Evolutionary conservation across 2,888 invertebrate genomes (phyloP), one percentile per base, ranked within the genome.

Genomic region (Labia minor): DNA sequence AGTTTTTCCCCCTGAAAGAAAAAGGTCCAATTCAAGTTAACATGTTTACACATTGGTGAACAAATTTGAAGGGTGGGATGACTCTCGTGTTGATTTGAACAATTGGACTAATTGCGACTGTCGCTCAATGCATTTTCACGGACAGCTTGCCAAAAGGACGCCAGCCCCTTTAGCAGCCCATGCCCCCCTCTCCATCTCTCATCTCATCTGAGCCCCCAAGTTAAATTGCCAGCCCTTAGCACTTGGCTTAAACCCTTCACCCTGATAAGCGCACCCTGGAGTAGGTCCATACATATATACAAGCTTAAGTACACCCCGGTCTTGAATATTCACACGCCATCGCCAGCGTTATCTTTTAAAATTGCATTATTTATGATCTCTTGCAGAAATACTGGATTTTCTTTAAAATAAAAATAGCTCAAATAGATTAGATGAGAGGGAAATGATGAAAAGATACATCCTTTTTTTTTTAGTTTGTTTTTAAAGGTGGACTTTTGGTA

Each of bases 191-290:
- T 49, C 49, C 49, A 49, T 49, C 49, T 49, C 49, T 49, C 49
- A 49, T 49, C 49, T 49, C 49, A 49, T 49, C 49, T 49, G 49
- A 16, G n/a, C 49, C 49, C 26, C 49, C 33, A 33, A 49, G 49
- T 49, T 49, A 49, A 49, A 49, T 49, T 49, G 49, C 49, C 49
- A 49, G n/a, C 49, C 49, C 49, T 49, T 49, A 11, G 49, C 49
- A 49, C 49, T 49, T 49, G 49, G 49, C 49, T 49, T 49, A 49
- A 49, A 16, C 49, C 49, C 49, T 49, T 49, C 49, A 49, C n/a
- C 49, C 49, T 49, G 49, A 49, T 49, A 49, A 49, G 49, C 49
- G 49, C 16, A 11, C 49, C 49, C 49, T 8, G 26, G 26, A 26
- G 26, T 6, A 26, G 26, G 26, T 8, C 26, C 26, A 26, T 26